Base-by-base conservation (phyloP, 1,140 invertebrate species). In the Trigoniulus corallinus region DNA sequence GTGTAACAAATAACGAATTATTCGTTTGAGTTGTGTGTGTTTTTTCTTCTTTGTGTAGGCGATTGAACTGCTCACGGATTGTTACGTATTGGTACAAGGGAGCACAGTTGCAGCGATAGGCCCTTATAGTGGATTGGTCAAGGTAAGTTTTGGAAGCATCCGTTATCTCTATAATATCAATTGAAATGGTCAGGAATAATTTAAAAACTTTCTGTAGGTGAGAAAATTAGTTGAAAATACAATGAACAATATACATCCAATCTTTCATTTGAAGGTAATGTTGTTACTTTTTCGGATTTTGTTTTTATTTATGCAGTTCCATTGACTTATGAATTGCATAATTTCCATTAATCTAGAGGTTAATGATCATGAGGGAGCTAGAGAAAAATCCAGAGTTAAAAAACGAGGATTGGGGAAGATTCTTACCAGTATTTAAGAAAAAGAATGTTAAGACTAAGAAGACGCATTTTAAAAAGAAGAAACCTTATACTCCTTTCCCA, bases 171-270 rank as follows among this genome's bases (percentile, higher is more conserved):
- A 34, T 34, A 34, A 34, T 15, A 34, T 34, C 15, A 34, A n/a
- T n/a, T n/a, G n/a, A 7, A 34, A 34, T 7, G 15, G 7, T 34
- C 15, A 34, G 15, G 7, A 7, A 34, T 34, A 34, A 34, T 55
- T 56, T 4, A 44, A 10, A 21, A 54, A 59, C 20, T 45, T 53
- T 43, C 60, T 56, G 52, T 48, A 75, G 69, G 88, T 93, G 0
- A 69, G 92, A 54, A 78, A 84, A 61, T 88, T 99, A 59, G 88
- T 92, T 3, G 81, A 88, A 63, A 94, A 99, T 59, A 95, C 89
- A 1, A 97, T 99, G 92, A 91, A 92, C 61, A 99, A 99, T 65
- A 80, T 98, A 53, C 95, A 99, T 74, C 95, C 95, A n/a, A 93
- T 98, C 63, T 98, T 98, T 63, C 96, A 96, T 61, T 94, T 99